A percentile compares a stretch with the other conserved stretches of the same genome.
Evolutionary conservation across 1,140 invertebrate genomes (phyloP).

Genomic region (Metaphire vulgaris): DNA sequence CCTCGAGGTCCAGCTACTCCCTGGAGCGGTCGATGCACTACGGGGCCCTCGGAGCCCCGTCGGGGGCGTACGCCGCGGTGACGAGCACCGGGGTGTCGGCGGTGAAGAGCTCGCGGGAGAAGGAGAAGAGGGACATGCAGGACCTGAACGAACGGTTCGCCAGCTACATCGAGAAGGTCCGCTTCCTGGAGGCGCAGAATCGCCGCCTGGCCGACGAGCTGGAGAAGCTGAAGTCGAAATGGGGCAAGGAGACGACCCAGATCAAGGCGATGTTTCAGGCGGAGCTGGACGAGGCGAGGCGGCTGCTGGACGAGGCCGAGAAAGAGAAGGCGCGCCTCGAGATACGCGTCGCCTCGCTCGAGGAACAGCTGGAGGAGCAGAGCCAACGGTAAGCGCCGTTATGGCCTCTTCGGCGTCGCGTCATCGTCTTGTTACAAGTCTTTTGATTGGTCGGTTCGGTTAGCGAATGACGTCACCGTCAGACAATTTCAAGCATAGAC

Average conservation of each 20-base stretch:
- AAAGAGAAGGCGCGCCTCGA: slow-evolving; percentile 33
- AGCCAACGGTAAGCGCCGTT: slow-evolving; percentile 46
- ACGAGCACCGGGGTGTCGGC: slow-evolving; percentile 45
- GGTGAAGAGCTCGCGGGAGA: slow-evolving; percentile 51
- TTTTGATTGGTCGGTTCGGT: too few species aligned
- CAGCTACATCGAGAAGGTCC: slow-evolving; percentile 32
- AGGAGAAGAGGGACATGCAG: slow-evolving; percentile 35
- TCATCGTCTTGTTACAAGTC: too few species aligned
- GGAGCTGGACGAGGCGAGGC: slow-evolving; percentile 35
- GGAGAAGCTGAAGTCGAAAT: slow-evolving; percentile 30
- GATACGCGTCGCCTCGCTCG: slow-evolving; percentile 21
- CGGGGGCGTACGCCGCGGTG: slow-evolving; percentile 40
- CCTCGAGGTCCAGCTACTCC: neutral
- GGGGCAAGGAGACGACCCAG: slow-evolving; percentile 28
- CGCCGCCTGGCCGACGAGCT: slow-evolving; percentile 25
- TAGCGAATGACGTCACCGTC: too few species aligned
- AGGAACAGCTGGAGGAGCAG: slow-evolving; percentile 42
- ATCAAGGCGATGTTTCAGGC: slow-evolving; percentile 33
- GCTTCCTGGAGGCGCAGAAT: slow-evolving; percentile 32
- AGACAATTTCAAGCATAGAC: too few species aligned
- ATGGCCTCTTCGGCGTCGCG: too few species aligned
- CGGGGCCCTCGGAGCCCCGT: neutral
- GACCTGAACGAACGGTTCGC: slow-evolving; percentile 34
- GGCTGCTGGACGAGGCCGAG: slow-evolving; percentile 32
- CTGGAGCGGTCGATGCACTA: neutral